Base-by-base conservation (phyloP, 2,888 invertebrate species). In the Artemia sinica region DNA sequence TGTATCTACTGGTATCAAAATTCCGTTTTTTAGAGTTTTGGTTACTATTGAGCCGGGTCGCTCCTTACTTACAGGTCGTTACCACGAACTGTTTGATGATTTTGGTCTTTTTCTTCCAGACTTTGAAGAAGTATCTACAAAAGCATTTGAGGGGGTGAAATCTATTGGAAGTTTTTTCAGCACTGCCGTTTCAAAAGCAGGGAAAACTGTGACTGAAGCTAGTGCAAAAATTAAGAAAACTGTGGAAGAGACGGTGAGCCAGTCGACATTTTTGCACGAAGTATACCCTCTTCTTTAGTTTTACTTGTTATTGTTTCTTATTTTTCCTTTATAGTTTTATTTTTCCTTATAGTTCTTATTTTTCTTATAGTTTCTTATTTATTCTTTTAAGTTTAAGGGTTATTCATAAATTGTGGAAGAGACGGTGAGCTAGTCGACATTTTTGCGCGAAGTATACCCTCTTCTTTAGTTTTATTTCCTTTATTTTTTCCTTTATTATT, bases 171-270 rank as follows among this genome's bases (percentile, higher is more conserved):
- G 85, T 79, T 93, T 93, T 82, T 83, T 95, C 74, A 94, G 91
- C 81, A 91, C 91, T 72, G 91, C 94, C 73, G 93, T 94, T 74
- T 94, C 92, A 81, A 94, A 93, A 81, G 95, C 95, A 70, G 91
- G 94, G 52, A 91, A 91, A 76, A 88, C 88, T 74, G 90, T 91
- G 72, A 89, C 87, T 78, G 90, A 91, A 80, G 90, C 91, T 71
- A 86, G 89, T 73, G 89, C 86, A 74, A 92, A 93, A 81, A 88
- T 95, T 76, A 94, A 95, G 83, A 91, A 93, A 80, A 89, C 91
- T 74, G 93, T 95, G 74, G 94, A 93, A 80, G 92, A 94, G 81
- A 94, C 91, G 80, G 91, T 92, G 80, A 87, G 89, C 63, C 63
- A 58, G 72, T 63, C 50, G 41, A 48, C 63, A 12, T 49, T 50